phyloP scores from a whole-genome alignment of 2,797 vertebrate genomes.

The Epinephelus awoara region DNA sequence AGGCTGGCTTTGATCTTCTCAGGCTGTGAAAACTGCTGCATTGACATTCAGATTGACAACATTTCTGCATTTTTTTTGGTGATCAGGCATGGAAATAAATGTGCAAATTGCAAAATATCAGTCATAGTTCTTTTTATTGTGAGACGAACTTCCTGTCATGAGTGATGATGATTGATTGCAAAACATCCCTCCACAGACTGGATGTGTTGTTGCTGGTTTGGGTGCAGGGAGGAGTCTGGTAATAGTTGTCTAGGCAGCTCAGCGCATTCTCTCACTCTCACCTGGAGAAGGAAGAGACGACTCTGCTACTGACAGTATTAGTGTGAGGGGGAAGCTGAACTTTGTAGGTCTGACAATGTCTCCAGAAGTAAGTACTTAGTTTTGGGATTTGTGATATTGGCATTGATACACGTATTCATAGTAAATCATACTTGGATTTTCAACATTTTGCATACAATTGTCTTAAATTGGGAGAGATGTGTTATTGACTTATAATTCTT shows the following conservation, averaged over 20 bases:
- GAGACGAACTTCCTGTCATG: conserved; percentile 21
- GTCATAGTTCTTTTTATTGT: neutral
- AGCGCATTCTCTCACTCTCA: conserved; percentile 37
- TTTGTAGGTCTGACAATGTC: conserved; percentile 55
- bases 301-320: conserved; percentile 9
- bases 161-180: conserved; percentile 40
- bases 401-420: neutral
- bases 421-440: neutral
- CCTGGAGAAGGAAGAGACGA: conserved; percentile 18
- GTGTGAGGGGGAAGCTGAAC: conserved; percentile 22
- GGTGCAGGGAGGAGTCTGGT: conserved; percentile 62
- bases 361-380: conserved; percentile 67
- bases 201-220: conserved; percentile 15
- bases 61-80: neutral
- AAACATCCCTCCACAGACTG: conserved; percentile 37
- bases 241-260: conserved; percentile 22
- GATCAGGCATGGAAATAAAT: neutral
- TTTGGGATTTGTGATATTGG: neutral
- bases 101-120: neutral
- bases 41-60: neutral
- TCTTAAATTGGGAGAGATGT: neutral
- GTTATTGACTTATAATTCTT: neutral
- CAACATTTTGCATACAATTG: neutral
- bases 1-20: neutral
- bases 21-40: neutral